Percentiles rank a stretch among this genome's conserved stretches.
Evolutionary conservation across 2,797 vertebrate genomes (phyloP).

Genomic region (Enteromius mattozi): DNA sequence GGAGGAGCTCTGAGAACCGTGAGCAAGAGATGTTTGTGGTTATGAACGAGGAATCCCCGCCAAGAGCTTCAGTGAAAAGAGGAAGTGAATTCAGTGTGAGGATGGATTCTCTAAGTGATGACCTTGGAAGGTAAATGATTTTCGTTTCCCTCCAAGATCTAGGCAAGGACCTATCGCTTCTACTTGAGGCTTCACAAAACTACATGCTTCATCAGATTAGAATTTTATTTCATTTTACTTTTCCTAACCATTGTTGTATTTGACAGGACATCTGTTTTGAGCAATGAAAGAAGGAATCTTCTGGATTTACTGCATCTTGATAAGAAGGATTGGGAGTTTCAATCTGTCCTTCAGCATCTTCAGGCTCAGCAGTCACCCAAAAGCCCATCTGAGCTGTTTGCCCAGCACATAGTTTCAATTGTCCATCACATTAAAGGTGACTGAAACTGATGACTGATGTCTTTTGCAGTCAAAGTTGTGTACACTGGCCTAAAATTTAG

Average conservation of each 20-base stretch:
- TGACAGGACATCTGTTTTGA: constrained; percentile 87
- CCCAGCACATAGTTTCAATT: constrained; percentile 96
- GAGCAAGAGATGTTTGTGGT: constrained; percentile 79
- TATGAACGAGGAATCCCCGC: constrained; percentile 80
- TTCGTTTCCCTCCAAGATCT: not conserved
- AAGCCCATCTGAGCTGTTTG: constrained; percentile 93
- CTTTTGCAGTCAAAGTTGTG: not conserved
- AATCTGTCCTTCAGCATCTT: constrained; percentile 94
- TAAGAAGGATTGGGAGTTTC: constrained; percentile 93
- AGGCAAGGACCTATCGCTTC: not conserved
- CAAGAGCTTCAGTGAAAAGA: constrained; percentile 83
- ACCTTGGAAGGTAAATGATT: constrained; percentile 82
- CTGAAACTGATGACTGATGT: constrained; percentile 41
- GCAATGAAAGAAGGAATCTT: constrained; percentile 90
- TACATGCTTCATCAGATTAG: not conserved
- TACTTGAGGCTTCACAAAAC: not conserved
- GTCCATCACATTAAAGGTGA: constrained; percentile 96
- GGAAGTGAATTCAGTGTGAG: constrained; percentile 88
- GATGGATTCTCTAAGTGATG: constrained; percentile 91
- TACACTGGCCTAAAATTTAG: not conserved
- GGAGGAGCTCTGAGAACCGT: constrained; percentile 82
- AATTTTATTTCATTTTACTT: not conserved
- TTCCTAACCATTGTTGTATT: constrained; percentile 23
- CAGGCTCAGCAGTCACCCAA: constrained; percentile 85
- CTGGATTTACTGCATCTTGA: constrained; percentile 91